Percentiles rank a stretch among this genome's conserved stretches.
Evolutionary conservation across 2,888 invertebrate genomes (phyloP).

Genomic region (Cephus spinipes): DNA sequence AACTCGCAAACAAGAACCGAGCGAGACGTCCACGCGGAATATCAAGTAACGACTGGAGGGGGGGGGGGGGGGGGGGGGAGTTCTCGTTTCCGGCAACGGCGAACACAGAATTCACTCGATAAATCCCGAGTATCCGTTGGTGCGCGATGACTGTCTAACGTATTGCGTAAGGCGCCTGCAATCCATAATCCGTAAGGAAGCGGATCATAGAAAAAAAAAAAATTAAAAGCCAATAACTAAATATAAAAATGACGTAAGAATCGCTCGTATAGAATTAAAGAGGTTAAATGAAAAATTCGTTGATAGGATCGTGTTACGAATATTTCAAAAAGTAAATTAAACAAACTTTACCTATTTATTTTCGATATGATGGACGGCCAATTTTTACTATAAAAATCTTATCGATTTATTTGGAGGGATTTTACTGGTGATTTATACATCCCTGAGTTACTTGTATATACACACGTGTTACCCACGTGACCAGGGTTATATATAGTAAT

Average conservation of each 20-base stretch:
- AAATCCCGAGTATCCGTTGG: not conserved
- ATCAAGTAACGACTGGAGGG: not conserved
- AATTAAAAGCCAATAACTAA: not conserved
- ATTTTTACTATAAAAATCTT: not conserved
- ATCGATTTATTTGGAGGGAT: too few relatives aligned
- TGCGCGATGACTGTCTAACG: not conserved
- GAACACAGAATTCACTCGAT: not conserved
- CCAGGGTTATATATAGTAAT: too few relatives aligned
- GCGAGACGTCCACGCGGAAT: not conserved
- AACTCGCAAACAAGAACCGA: not conserved
- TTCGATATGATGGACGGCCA: accelerated
- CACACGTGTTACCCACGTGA: too few relatives aligned
- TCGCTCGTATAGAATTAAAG: not conserved
- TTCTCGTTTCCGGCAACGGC: not conserved
- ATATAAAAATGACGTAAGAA: not conserved
- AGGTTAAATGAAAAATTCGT: not conserved
- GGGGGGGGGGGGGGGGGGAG: not conserved
- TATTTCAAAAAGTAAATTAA: not conserved
- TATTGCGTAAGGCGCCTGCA: not conserved
- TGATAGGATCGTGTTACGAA: not conserved
- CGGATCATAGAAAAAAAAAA: not conserved
- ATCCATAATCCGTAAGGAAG: not conserved
- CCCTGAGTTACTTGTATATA: too few relatives aligned
- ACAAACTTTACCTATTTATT: not conserved
- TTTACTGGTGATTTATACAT: too few relatives aligned